These are phyloP conservation scores for Olivierus martensii DNA, from an alignment of 1,140 invertebrate genomes.

Conservation along the genomic window DNA sequence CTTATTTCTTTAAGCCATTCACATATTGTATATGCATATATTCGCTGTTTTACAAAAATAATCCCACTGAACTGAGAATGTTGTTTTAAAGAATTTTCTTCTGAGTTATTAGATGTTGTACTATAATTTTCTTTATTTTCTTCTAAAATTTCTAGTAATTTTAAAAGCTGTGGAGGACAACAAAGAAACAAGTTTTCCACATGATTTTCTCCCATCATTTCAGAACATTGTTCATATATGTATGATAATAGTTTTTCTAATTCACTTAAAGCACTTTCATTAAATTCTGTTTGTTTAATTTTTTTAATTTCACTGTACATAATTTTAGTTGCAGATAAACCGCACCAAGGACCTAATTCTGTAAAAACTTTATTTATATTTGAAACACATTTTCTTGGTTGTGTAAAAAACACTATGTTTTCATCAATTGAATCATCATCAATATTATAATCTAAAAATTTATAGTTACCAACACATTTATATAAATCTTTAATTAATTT, in stretches of 20 bases:
- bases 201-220: background rate
- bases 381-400: conserved; percentile 1
- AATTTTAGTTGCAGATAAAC: conserved; percentile 14
- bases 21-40: conserved; percentile 16
- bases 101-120: background rate
- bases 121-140: background rate
- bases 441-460: background rate
- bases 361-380: conserved; percentile 20
- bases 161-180: conserved; percentile 1
- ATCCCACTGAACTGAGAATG: conserved; percentile 26
- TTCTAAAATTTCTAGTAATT: conserved; percentile 1
- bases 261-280: background rate
- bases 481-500: background rate
- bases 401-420: background rate
- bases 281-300: background rate
- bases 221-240: background rate
- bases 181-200: background rate
- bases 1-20: conserved; percentile 14
- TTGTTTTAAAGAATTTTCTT: background rate
- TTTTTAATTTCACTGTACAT: conserved; percentile 13
- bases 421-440: background rate
- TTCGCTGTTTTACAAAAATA: conserved; percentile 18
- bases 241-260: background rate
- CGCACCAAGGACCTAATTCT: conserved; percentile 33
- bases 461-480: background rate